Evolutionary conservation across 2,888 invertebrate genomes (phyloP).

Genomic region (Dascillus cervinus): DNA sequence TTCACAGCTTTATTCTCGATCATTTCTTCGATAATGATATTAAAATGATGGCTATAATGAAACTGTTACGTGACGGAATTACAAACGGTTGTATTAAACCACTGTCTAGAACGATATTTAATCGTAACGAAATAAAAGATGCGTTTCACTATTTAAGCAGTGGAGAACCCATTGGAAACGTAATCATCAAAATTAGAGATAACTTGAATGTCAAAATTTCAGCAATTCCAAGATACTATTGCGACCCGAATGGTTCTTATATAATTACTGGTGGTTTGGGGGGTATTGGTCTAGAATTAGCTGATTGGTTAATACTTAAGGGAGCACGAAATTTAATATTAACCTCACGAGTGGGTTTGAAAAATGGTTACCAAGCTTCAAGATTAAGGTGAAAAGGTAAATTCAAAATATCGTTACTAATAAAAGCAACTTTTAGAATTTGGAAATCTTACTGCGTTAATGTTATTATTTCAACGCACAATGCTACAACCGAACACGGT

Average conservation of each 20-base stretch:
- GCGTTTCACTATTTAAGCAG: conserved; percentile 60
- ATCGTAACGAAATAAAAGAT: conserved; percentile 57
- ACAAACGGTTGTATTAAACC: conserved; percentile 60
- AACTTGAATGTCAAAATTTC: no score
- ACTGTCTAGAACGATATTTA: conserved; percentile 56
- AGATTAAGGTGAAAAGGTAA: conserved; percentile 52
- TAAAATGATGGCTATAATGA: conserved; percentile 45
- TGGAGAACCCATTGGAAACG: conserved; percentile 78
- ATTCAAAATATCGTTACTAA: no score
- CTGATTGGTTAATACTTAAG: conserved; percentile 76
- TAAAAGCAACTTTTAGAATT: conserved; percentile 41
- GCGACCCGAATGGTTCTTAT: conserved; percentile 49
- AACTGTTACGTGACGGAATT: conserved; percentile 48
- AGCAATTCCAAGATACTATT: conserved; percentile 44
- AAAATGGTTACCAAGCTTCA: conserved; percentile 73
- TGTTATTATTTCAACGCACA: conserved; percentile 60
- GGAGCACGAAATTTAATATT: conserved; percentile 74
- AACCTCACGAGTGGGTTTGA: conserved; percentile 71
- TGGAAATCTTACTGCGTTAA: conserved; percentile 67
- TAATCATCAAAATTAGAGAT: conserved; percentile 40
- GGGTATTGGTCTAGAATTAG: conserved; percentile 85
- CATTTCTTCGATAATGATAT: conserved; percentile 45
- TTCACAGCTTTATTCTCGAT: conserved; percentile 74
- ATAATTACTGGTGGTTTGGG: conserved; percentile 76
- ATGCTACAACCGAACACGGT: conserved; percentile 63